Percentiles rank a stretch among this genome's conserved stretches.
Evolutionary conservation across 2,888 invertebrate species (phyloP).

Genomic region (Halictus ligatus): DNA sequence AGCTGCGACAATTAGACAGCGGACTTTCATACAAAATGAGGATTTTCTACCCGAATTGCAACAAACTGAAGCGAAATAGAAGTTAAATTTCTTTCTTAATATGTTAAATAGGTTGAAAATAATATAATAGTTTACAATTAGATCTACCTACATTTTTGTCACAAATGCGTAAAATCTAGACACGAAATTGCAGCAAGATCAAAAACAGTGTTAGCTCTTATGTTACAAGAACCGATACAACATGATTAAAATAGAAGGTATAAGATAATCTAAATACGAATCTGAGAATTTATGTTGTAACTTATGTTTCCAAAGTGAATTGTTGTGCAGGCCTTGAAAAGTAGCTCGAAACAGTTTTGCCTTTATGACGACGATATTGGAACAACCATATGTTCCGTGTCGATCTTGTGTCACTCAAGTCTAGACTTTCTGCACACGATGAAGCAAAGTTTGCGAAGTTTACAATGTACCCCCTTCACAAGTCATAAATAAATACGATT

Average conservation of each 20-base stretch:
- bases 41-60: too few species aligned
- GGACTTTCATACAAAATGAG: too few species aligned
- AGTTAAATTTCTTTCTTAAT: too few species aligned
- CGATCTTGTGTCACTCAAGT: not conserved
- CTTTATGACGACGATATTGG: not conserved
- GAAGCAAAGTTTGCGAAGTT: conserved; percentile 7
- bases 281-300: not conserved
- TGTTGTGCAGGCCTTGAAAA: not conserved
- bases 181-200: too few species aligned
- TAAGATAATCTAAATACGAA: not conserved
- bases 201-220: too few species aligned
- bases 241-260: not conserved
- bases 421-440: not conserved
- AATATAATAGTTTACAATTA: too few species aligned
- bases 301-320: not conserved
- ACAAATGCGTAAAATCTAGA: too few species aligned
- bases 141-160: too few species aligned
- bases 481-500: conserved; percentile 22
- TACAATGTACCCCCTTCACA: not conserved
- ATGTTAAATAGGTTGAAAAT: too few species aligned
- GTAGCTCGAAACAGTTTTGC: not conserved
- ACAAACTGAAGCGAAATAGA: too few species aligned
- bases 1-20: too few species aligned
- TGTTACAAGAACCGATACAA: too few species aligned
- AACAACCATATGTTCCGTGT: not conserved